Evolutionary conservation across 2,888 invertebrate species (phyloP).

Genomic region (Halictus ligatus): DNA sequence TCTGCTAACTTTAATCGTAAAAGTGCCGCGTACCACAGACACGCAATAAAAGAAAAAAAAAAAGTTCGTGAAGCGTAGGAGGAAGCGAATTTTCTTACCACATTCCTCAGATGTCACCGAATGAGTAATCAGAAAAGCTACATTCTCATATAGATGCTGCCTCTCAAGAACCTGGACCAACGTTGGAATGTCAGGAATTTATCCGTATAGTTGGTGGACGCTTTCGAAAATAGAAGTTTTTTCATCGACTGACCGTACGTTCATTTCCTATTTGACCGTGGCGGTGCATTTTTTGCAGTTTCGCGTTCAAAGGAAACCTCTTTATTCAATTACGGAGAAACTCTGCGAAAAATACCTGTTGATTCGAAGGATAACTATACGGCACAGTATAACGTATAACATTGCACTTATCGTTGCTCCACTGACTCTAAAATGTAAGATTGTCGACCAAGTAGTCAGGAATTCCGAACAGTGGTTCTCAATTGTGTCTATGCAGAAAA

Average conservation of each 20-base stretch:
- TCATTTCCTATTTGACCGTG: background rate
- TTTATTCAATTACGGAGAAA: constrained; percentile 16
- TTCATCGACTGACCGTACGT: constrained; percentile 19
- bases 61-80: constrained; percentile 43
- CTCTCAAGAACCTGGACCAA: constrained; percentile 72
- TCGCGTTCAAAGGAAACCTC: background rate
- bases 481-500: constrained; percentile 13
- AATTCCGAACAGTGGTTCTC: constrained; percentile 51
- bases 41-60: background rate
- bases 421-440: constrained; percentile 52
- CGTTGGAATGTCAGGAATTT: constrained; percentile 68
- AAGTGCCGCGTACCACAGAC: background rate
- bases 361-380: constrained; percentile 48
- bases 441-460: constrained; percentile 42
- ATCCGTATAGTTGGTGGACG: constrained; percentile 41
- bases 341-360: constrained; percentile 56
- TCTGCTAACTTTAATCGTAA: background rate
- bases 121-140: constrained; percentile 76
- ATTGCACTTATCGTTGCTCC: constrained; percentile 45
- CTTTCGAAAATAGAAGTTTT: constrained; percentile 55
- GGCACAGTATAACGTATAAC: constrained; percentile 6
- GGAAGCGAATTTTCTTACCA: constrained; percentile 73
- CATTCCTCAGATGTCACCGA: constrained; percentile 80
- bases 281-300: constrained; percentile 15
- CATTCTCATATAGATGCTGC: constrained; percentile 77